Evolutionary conservation across 2,888 invertebrate genomes (phyloP), one percentile per base, ranked within the genome.

Genomic region (Allacma fusca): DNA sequence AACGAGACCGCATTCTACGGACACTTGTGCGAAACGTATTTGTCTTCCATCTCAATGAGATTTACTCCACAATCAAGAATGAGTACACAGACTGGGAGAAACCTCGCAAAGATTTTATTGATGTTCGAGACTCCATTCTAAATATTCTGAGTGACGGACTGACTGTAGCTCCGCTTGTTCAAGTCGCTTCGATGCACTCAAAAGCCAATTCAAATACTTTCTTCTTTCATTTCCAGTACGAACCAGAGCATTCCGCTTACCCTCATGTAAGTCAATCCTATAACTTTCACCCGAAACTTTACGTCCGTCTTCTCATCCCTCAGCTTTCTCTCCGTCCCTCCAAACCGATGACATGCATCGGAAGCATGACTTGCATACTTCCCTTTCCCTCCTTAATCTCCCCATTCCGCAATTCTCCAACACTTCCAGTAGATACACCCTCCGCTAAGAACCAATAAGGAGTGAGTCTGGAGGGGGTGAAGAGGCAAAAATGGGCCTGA

Each of bases 51-150:
- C 90, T 95, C 85, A 94, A 94, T 88, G 95, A 95, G 88, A 93
- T 93, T 84, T 92, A 93, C 86, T 93, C 94, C 59, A 94, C 95
- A 64, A 91, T 95, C 82, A 90, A 92, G 84, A 95, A 95, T 88
- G 95, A 95, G 87, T 96, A 96, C 88, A 95, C 94, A 80, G 94
- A 95, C 88, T 96, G 95, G 95, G 93, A 95, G 92, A 82, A 82
- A 72, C 95, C 95, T 84, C 93, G 94, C 23, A 91, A 94, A 87
- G 95, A 94, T 87, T 95, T 95, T 68, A 93, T 94, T 84, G 95
- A 94, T 86, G 94, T 94, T 7, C 89, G 95, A 80, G 95, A 96
- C 86, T 93, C 95, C 13, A 94, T 96, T 13, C 92, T 98, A 79
- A 93, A 96, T 59, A 95, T 98, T 13, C 88, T 98, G 64, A 96